Base-by-base conservation (phyloP, 2,797 vertebrate species). In the Sebastes baramenuke region DNA sequence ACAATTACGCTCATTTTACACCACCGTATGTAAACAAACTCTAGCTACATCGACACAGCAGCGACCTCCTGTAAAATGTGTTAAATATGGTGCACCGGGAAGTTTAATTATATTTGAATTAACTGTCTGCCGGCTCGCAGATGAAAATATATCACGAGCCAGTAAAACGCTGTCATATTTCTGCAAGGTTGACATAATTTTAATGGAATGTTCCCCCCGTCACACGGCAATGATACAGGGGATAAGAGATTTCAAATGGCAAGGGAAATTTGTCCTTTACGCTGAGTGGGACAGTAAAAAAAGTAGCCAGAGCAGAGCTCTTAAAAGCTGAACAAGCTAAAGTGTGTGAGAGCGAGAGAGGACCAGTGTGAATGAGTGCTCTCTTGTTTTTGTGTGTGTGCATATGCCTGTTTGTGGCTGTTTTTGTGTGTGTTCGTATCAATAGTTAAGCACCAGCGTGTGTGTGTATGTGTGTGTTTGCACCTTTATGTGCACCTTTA, bases 151-250 rank as follows among this genome's bases (percentile, higher is more conserved):
- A 91, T 93, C 78, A 81, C 14, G 4, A 66, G 78, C 75, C 76
- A 75, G 27, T 91, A 89, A 91, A 88, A 91, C 68, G 75, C 60
- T 54, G 34, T 83, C 74, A 75, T 82, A 82, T 86, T 87, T 91
- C 86, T 91, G 91, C 85, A 83, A 80, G 83, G 86, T 72, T 91
- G 88, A 87, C 91, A 89, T 75, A 2, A 90, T 93, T 93, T 93
- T 90, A 93, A 93, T 91, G 67, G 79, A 90, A 82, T 67, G 65
- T 88, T 83, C 62, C 65, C 52, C 16, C 38, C 5, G 60, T 87
- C 79, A 80, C 77, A 79, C 70, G 64, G 73, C 68, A 75, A 27
- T 79, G 83, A 90, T 83, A 79, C 72, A 75, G 29, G 27, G 82
- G 72, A 88, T 87, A 84, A 89, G 77, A 84, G 32, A 85, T 83